These are phyloP conservation scores for Drosophila lacicola DNA, from an alignment of 2,888 invertebrate species.

Conservation along the genomic window DNA sequence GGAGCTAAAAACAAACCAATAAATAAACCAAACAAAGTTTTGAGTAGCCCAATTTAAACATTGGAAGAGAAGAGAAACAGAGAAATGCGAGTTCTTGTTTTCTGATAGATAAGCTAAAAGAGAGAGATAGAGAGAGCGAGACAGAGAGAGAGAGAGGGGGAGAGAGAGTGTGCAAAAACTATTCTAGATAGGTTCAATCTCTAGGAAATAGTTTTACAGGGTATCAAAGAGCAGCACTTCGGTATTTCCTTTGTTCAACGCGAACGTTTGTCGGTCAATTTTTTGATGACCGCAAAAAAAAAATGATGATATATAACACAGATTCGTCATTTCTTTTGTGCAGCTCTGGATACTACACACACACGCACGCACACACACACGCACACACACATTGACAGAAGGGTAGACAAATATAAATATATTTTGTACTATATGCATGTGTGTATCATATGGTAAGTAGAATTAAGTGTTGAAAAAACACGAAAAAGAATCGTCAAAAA, in stretches of 20 bases:
- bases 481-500: conserved; percentile 35
- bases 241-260: conserved; percentile 1
- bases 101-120: too few relatives aligned
- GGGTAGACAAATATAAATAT: conserved; percentile 16
- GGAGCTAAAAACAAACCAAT: too few relatives aligned
- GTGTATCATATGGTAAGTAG: conserved; percentile 28
- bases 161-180: neutral
- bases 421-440: conserved; percentile 9
- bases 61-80: too few relatives aligned
- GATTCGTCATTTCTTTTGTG: conserved; percentile 34
- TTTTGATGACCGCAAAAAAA: conserved; percentile 30
- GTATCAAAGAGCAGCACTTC: conserved; percentile 10
- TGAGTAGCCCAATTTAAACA: too few relatives aligned
- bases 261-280: conserved; percentile 33
- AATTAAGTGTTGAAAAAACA: conserved; percentile 47
- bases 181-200: neutral
- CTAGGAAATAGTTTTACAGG: neutral
- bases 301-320: conserved; percentile 20
- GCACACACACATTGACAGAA: neutral
- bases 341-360: neutral
- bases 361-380: neutral
- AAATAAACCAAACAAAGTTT: too few relatives aligned
- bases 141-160: too few relatives aligned
- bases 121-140: too few relatives aligned
- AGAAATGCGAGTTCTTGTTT: too few relatives aligned